Evolutionary conservation across 1,140 invertebrate genomes (phyloP), one percentile per base, ranked within the genome.

Genomic region (Diabrotica virgifera): DNA sequence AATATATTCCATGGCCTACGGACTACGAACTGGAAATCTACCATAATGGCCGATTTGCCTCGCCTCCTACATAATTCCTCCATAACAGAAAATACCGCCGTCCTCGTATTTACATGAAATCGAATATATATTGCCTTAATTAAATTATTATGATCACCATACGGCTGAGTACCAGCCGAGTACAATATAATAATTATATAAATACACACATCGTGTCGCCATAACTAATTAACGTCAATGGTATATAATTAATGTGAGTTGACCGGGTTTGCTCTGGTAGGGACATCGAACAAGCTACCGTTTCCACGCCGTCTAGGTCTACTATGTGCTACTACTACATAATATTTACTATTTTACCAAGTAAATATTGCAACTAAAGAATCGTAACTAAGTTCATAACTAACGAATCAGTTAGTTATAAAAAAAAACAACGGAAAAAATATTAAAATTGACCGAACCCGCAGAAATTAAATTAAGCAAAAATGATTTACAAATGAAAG

Each of bases 141-240:
- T 46, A 46, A 46, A 46, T 46, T 46, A 46, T 46, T 8, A 46
- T 46, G 40, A n/a, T 46, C 40, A n/a, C n/a, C 24, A n/a, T 46
- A 46, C n/a, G 40, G 40, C n/a, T n/a, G 40, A 46, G 40, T 46
- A 46, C 40, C 40, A 46, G 40, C 40, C 64, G 66, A 69, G 65
- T 67, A 69, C 69, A 73, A 74, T 74, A 71, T 73, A 73, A 73
- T 74, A 73, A 74, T 71, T 73, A 73, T 70, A 73, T 74, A 72
- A 73, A 73, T 70, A 70, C 70, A 70, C 71, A 72, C 68, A 71
- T 68, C 71, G 69, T 70, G 71, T 74, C 72, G 68, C 73, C 71
- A 72, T 71, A 67, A 70, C 67, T 72, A 74, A 74, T 74, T 74
- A 74, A 74, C 71, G 71, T 74, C 71, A 71, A 73, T 71, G 69